A percentile compares a stretch with the other conserved stretches of the same genome.
Conservation (phyloP, 2,797 vertebrate genomes). For the Miichthys miiuy region DNA sequence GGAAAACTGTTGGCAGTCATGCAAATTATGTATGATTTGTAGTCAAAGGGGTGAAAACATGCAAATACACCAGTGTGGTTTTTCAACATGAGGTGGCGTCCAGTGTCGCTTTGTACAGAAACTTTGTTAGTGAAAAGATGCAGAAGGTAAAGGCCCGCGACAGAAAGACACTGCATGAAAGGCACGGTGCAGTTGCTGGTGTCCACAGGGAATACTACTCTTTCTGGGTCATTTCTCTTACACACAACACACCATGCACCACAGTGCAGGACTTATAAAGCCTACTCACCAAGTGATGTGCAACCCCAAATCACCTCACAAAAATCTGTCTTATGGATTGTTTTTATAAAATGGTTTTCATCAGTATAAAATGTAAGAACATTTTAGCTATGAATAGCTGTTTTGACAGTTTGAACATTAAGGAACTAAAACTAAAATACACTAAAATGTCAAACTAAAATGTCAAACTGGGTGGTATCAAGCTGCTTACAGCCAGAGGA, state of each 20-base stretch:
- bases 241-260: conserved; percentile 63
- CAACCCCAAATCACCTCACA: not conserved
- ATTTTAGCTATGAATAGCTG: not conserved
- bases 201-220: conserved; percentile 68
- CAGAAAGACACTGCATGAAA: conserved; percentile 38
- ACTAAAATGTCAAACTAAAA: conserved; percentile 72
- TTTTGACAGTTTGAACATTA: conserved; percentile 24
- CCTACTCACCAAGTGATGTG: not conserved
- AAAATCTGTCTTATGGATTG: not conserved
- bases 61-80: not conserved
- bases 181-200: conserved; percentile 67
- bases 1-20: not conserved
- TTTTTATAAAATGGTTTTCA: not conserved
- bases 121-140: conserved; percentile 13
- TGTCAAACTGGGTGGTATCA: conserved; percentile 67
- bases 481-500: conserved; percentile 55
- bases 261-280: conserved; percentile 41
- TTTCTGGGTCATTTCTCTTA: conserved; percentile 76
- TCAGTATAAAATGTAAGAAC: not conserved
- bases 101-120: conserved; percentile 6
- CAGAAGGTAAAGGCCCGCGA: conserved; percentile 13
- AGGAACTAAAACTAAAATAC: conserved; percentile 51
- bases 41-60: conserved; percentile 3
- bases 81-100: conserved; percentile 1
- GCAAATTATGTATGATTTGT: not conserved